Percentiles rank a stretch among this genome's conserved stretches.
These are phyloP conservation scores for Calidris pygmaea DNA, from an alignment of 2,113 vertebrate species.

Conservation along the genomic window DNA sequence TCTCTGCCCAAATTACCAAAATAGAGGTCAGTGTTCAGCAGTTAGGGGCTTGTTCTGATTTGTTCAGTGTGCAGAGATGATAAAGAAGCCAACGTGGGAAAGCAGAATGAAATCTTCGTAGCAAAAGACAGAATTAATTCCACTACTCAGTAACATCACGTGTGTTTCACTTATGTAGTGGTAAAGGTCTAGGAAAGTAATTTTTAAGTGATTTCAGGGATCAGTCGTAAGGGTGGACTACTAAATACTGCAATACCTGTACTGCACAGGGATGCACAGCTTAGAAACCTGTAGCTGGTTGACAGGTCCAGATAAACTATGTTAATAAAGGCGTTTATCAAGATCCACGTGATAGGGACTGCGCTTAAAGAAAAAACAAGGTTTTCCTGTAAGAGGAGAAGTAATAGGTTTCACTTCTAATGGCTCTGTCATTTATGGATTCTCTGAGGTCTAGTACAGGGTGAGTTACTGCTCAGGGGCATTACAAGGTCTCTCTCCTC, in stretches of 20 bases:
- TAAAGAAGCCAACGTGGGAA: not conserved
- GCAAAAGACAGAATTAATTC: not conserved
- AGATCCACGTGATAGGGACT: not conserved
- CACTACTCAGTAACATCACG: not conserved
- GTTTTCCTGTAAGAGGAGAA: not conserved
- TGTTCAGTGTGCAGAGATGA: not conserved
- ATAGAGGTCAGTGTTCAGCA: not conserved
- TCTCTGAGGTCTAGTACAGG: not conserved
- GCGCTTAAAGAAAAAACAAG: not conserved
- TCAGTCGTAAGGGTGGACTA: not conserved
- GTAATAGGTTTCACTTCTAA: not conserved
- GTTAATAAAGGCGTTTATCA: not conserved
- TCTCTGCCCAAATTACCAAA: not conserved
- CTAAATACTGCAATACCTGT: not conserved
- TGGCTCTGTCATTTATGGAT: not conserved
- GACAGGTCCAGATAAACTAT: not conserved
- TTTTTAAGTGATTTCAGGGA: not conserved
- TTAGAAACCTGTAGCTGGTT: not conserved
- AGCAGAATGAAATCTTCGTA: not conserved
- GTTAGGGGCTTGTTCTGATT: not conserved
- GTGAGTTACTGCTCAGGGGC: accelerated
- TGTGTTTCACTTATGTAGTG: not conserved
- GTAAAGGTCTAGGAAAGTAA: not conserved
- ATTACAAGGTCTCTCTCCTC: not conserved
- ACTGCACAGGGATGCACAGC: not conserved